A percentile compares a stretch with the other conserved stretches of the same genome.
phyloP scores from a whole-genome alignment of 30 jellyfish, hydroid and myxozoan genomes.

The Chironex yamaguchii region DNA sequence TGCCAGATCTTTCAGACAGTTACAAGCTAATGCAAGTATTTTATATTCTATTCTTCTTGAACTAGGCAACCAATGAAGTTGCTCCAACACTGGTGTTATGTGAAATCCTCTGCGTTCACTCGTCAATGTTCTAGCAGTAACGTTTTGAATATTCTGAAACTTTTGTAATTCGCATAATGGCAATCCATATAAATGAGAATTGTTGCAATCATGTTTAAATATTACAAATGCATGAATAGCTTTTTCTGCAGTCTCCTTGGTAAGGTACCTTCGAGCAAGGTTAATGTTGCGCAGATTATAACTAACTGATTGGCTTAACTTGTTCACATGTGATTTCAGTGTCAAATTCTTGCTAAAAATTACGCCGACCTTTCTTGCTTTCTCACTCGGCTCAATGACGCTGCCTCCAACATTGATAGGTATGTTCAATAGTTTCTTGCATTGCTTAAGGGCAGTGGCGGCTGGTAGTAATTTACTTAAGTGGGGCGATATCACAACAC shows the following conservation, averaged over 20 bases:
- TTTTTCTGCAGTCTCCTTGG: constrained; percentile 51
- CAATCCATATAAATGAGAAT: constrained; percentile 29
- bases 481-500: too few species aligned
- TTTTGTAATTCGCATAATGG: constrained; percentile 29
- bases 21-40: background rate
- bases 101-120: constrained; percentile 22
- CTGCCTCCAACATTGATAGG: constrained; percentile 31
- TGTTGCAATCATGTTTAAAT: constrained; percentile 30
- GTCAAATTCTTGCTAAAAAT: constrained; percentile 39
- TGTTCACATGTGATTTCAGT: constrained; percentile 65
- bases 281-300: constrained; percentile 43
- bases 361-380: constrained; percentile 47
- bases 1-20: constrained; percentile 22
- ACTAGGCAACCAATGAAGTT: constrained; percentile 31
- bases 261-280: constrained; percentile 54
- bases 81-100: constrained; percentile 42
- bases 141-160: constrained; percentile 26
- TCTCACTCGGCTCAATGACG: constrained; percentile 32
- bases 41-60: constrained; percentile 22
- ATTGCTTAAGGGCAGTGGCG: constrained; percentile 29
- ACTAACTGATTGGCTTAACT: constrained; percentile 42
- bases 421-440: constrained; percentile 33
- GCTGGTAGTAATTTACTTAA: too few species aligned
- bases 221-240: constrained; percentile 33
- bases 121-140: constrained; percentile 42